phyloP scores from a whole-genome alignment of 2,797 vertebrate species.

The Oceanodroma leucorhoa region DNA sequence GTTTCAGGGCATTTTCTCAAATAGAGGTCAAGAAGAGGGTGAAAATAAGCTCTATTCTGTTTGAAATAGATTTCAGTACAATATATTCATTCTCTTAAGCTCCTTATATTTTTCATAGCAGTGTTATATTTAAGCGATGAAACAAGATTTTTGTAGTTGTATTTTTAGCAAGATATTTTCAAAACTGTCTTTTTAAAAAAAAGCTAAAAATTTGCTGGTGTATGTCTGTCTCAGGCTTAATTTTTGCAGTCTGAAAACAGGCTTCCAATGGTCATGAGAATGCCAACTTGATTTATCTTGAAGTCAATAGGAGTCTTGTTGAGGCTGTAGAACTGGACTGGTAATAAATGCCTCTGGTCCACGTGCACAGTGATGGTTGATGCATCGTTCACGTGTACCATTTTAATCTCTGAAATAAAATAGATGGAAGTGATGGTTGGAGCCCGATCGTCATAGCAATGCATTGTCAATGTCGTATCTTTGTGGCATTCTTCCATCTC shows the following conservation, averaged over 20 bases:
- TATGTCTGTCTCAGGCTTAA: not conserved
- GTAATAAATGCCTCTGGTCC: not conserved
- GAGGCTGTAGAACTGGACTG: not conserved
- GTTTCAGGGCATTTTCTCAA: not conserved
- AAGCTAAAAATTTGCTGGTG: not conserved
- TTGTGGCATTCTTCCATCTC: not conserved
- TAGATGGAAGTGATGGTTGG: not conserved
- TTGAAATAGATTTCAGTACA: not conserved
- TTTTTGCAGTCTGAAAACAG: not conserved
- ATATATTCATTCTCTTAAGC: not conserved
- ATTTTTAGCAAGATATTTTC: not conserved
- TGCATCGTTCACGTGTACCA: not conserved
- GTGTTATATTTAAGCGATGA: not conserved
- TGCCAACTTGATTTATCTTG: not conserved
- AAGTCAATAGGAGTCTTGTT: not conserved
- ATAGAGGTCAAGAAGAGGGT: not conserved
- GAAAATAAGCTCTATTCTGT: not conserved
- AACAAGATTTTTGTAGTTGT: not conserved
- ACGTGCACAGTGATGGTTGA: not conserved
- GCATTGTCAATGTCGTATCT: not conserved
- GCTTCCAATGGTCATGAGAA: not conserved
- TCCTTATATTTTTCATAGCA: conserved; percentile 1
- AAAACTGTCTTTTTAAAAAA: not conserved
- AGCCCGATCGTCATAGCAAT: not conserved
- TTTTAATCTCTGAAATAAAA: not conserved